phyloP scores from a whole-genome alignment of 53 echinoderm and acorn worm genomes.

The Antedon mediterranea region DNA sequence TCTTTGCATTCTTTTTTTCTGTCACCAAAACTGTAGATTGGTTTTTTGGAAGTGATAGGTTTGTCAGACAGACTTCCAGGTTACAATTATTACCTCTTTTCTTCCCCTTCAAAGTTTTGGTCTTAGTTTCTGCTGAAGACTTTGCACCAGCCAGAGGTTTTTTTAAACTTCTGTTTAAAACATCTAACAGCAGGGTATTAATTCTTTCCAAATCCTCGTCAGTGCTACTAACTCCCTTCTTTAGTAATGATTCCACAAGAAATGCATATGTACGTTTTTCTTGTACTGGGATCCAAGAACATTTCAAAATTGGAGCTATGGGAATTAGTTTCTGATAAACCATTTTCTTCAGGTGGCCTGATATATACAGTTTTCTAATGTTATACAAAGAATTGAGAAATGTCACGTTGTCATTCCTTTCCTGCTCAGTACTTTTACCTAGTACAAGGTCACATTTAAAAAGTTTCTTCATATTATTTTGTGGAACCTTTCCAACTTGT shows the following conservation, averaged over 20 bases:
- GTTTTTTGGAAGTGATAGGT: background rate
- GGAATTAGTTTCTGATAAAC: background rate
- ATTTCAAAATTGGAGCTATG: background rate
- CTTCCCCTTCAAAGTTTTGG: background rate
- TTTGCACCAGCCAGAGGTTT: background rate
- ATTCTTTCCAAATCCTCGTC: background rate
- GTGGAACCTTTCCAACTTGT: background rate
- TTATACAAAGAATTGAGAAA: background rate
- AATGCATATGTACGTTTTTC: background rate
- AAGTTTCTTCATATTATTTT: background rate
- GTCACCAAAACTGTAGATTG: background rate
- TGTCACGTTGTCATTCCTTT: background rate
- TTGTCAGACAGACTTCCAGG: background rate
- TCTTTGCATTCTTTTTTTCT: background rate
- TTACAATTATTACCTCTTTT: background rate
- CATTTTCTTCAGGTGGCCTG: background rate
- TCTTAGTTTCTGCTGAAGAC: background rate
- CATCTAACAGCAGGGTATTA: background rate
- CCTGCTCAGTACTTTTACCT: background rate
- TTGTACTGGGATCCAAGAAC: background rate
- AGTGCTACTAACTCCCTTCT: background rate
- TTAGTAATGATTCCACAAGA: background rate
- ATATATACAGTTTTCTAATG: background rate
- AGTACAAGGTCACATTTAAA: background rate
- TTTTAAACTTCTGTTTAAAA: background rate